Base-by-base conservation (phyloP, 2,888 invertebrate genomes). In the Andrena flavipes region DNA sequence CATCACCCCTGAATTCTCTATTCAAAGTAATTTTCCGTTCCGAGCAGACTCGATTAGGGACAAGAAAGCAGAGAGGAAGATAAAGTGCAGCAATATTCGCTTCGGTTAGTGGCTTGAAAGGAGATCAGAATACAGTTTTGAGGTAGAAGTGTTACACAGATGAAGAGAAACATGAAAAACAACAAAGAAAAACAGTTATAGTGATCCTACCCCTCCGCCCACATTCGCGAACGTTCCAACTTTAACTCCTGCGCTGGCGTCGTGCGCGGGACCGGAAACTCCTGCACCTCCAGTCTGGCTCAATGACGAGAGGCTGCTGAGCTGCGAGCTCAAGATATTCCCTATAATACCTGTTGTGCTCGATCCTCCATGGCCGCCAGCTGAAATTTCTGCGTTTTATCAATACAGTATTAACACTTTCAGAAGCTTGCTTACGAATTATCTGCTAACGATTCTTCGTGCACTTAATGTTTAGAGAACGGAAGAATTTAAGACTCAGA, bases 131-230 rank as follows among this genome's bases (percentile, higher is more conserved):
- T 30, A 42, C 20, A 62, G 30, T 51, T 62, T 23, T 13, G n/a
- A 64, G n/a, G 54, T 54, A 26, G 26, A 42, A 63, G 30, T 13
- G 33, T 76, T 23, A 8, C 23, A 59, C 35, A 42, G n/a, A 26
- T 20, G 23, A n/a, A 59, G 20, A 54, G 7, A 49, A 7, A 48
- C n/a, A 29, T 23, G 13, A 65, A 23, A 51, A 42, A 20, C 49
- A 2, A 10, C 20, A n/a, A 56, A 54, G 30, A 64, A 26, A 76
- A 29, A 74, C 29, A 72, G 62, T 91, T 76, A 89, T 82, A 86
- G 81, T 69, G 84, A 87, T 87, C 92, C 89, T 92, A 92, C 92
- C 92, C 92, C 92, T 88, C 89, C 92, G 82, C 89, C 91, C 68
- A 90, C 20, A 74, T 90, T 91, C 74, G 87, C 91, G 80, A 89